phyloP scores from a whole-genome alignment of 1,140 invertebrate species.

The Psilanteris sp. region DNA sequence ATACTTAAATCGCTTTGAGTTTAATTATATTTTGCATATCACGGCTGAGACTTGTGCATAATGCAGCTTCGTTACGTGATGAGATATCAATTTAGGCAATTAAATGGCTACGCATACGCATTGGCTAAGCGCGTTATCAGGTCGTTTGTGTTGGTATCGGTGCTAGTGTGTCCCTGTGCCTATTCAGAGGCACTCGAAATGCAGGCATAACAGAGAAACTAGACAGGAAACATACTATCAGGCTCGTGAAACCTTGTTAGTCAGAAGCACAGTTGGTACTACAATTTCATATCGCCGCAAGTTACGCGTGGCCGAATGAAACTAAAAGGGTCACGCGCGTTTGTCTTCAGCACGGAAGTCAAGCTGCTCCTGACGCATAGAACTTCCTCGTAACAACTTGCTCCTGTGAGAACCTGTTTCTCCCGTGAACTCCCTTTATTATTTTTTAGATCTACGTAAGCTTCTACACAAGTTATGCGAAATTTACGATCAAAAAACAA shows the following conservation, averaged over 20 bases:
- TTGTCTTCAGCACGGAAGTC: conserved; percentile 27
- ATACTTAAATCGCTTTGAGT: background rate
- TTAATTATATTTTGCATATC: background rate
- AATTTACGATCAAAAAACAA: too few species aligned
- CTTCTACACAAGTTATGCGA: too few species aligned
- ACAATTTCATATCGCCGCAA: conserved; percentile 71
- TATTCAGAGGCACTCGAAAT: conserved; percentile 41
- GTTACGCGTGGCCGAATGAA: conserved; percentile 48
- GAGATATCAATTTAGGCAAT: conserved; percentile 76
- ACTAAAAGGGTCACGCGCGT: conserved; percentile 34
- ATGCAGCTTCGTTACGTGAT: conserved; percentile 49
- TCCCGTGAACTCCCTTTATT: too few species aligned
- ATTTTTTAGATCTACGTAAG: too few species aligned
- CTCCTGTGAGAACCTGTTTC: background rate
- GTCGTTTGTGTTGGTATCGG: conserved; percentile 64
- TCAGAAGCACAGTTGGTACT: conserved; percentile 59
- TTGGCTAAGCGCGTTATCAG: conserved; percentile 71
- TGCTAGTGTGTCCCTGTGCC: conserved; percentile 21
- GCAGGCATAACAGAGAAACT: conserved; percentile 52
- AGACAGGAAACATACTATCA: conserved; percentile 62
- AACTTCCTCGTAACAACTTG: conserved; percentile 7
- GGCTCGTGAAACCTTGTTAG: conserved; percentile 69
- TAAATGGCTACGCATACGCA: conserved; percentile 71
- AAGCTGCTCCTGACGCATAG: conserved; percentile 11
- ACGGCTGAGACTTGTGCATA: conserved; percentile 15